Percentiles rank a stretch among this genome's conserved stretches.
These are phyloP conservation scores for Steinernema feltiae DNA, from an alignment of 1,140 invertebrate species.

Conservation along the genomic window DNA sequence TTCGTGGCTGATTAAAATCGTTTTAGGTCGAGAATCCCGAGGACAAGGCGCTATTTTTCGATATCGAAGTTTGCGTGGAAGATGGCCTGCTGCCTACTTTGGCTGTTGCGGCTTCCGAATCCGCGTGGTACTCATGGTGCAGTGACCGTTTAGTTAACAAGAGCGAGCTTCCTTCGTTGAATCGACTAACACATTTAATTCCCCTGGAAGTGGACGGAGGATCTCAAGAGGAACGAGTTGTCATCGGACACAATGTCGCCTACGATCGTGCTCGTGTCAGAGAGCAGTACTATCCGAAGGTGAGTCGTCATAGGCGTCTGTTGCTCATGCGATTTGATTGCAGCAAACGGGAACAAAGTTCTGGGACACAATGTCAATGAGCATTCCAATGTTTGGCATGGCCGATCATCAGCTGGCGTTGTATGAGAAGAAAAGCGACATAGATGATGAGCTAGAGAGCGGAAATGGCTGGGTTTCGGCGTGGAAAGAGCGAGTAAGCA, in stretches of 20 bases:
- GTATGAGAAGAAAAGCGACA: conserved; percentile 61
- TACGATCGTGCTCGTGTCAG: conserved; percentile 84
- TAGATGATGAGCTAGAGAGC: conserved; percentile 27
- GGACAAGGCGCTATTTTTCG: conserved; percentile 81
- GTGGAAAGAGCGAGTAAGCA: conserved; percentile 73
- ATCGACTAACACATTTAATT: conserved; percentile 68
- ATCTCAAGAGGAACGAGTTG: conserved; percentile 66
- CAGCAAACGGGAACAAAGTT: conserved; percentile 72
- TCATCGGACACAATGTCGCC: conserved; percentile 93
- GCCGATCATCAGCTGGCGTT: conserved; percentile 80
- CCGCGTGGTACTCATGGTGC: conserved; percentile 75
- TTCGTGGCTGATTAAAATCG: not conserved
- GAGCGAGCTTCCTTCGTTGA: conserved; percentile 30
- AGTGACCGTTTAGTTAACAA: conserved; percentile 60
- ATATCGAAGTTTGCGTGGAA: conserved; percentile 83
- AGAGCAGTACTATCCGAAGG: conserved; percentile 76
- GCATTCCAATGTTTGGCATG: conserved; percentile 84
- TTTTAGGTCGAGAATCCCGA: conserved; percentile 59
- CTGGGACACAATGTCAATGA: conserved; percentile 95
- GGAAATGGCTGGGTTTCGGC: conserved; percentile 46
- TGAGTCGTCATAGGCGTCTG: no score
- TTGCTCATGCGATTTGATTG: no score
- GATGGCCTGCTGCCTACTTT: conserved; percentile 78
- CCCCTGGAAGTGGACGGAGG: conserved; percentile 70
- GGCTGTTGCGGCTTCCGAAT: conserved; percentile 77